Base-by-base conservation (phyloP, 2,113 vertebrate genomes). In the Mobula birostris region DNA sequence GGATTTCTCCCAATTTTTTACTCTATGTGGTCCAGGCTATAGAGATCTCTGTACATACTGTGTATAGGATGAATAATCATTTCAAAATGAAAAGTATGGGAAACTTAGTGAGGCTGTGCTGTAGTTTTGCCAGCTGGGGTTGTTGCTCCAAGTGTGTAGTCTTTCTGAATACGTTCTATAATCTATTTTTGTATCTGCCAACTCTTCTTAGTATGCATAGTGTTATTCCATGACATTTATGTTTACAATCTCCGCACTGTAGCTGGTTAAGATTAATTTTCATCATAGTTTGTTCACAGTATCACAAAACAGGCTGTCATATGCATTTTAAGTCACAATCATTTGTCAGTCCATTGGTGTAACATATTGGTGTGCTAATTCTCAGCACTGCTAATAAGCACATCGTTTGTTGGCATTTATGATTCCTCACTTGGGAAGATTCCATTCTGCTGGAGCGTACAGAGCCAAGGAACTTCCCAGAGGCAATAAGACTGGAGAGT, bases 211-310 rank as follows among this genome's bases (percentile, higher is more conserved):
- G 14, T 19, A 21, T 68, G 85, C 61, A 90, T 66, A 66, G 15
- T 66, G 61, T 66, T 66, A 68, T 90, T 90, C 61, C 8, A 7
- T 36, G 85, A 66, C 58, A 66, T 32, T 90, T 90, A 66, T 66
- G 61, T 66, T n/a, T 90, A 90, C 58, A 63, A 63, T 15, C 58
- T 88, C 9, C 61, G 12, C 58, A 88, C 58, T 90, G 85, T 15
- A 17, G 61, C 85, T 90, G 85, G 85, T 90, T 90, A 14, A 66
- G 85, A 66, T 90, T 90, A 90, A 90, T 68, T 90, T 90, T 90
- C 61, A 66, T 32, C 15, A 6, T 32, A 90, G 66, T 66, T 90
- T 90, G 29, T 66, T 68, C 85, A 66, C 29, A 90, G 15, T 29
- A 90, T 90, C 24, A 68, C 58, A 66, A 90, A 90, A 7, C 61